Evolutionary conservation across 1,140 invertebrate genomes (phyloP), one percentile per base, ranked within the genome.

Genomic region (Plectrocnemia conspersa): DNA sequence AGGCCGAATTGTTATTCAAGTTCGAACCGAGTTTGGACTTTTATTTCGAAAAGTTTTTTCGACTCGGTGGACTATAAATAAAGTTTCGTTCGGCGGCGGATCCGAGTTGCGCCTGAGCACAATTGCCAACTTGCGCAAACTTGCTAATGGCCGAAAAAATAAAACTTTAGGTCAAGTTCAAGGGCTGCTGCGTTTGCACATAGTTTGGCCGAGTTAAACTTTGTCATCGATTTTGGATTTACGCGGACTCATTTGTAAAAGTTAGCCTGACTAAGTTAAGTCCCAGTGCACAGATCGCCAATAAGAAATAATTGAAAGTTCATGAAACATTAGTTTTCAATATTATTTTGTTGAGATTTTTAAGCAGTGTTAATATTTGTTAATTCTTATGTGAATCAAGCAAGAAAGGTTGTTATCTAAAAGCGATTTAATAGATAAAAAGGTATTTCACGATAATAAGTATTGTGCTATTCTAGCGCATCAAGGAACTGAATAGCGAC

Each of bases 1-100:
- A 61, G 59, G 59, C 46, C 59, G 53, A 56, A 61, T 61, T 61
- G 59, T 61, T 61, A 61, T 61, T 61, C 59, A 61, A 61, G 59
- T 61, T 61, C 59, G 59, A 61, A 57, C 49, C 45, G 53, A 49
- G 40, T 56, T 57, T 42, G 54, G 59, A 61, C 59, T 61, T 61
- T 61, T 61, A 61, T 61, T 61, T 47, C 44, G 50, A 22, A 53
- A 61, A 61, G 49, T 61, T 61, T 61, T n/a, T 61, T 61, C 45
- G 52, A 58, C 40, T 53, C 35, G 54, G 38, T 48, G 27, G 58
- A 61, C 54, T 61, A 57, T 61, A 61, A 61, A 61, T 61, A 58
- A n/a, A 61, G 59, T 61, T 57, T 61, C 52, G n/a, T 33, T 29
- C 44, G 44, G 19, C 46, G 57, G 46, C 46, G 25, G 29, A 29